Conservation (phyloP, 2,113 vertebrate genomes). For the Triplophysa dalaica region DNA sequence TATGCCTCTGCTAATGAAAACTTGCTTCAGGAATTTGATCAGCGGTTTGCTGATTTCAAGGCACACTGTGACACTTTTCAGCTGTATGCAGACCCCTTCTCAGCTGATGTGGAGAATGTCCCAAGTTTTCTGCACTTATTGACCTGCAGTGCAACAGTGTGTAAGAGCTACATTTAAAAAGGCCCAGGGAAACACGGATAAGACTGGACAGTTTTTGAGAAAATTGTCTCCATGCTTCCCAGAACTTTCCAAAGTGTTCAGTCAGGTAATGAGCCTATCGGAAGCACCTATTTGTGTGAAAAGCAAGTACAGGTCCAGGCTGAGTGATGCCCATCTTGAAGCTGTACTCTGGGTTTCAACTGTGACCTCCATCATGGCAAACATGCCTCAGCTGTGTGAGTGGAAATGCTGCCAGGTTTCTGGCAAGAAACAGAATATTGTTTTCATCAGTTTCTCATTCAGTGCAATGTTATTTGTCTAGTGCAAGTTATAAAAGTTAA, state of each 20-base stretch:
- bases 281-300: slow-evolving; percentile 38
- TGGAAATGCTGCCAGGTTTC: slow-evolving; percentile 29
- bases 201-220: slow-evolving; percentile 40
- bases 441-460: not conserved
- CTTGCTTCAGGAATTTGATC: slow-evolving; percentile 23
- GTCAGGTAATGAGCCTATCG: slow-evolving; percentile 29
- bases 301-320: slow-evolving; percentile 40
- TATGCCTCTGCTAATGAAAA: not conserved
- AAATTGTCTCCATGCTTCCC: slow-evolving; percentile 16
- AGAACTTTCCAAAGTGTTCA: slow-evolving; percentile 46
- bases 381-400: slow-evolving; percentile 37
- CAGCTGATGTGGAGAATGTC: slow-evolving; percentile 28
- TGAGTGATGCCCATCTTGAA: slow-evolving; percentile 37
- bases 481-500: too few relatives aligned
- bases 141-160: slow-evolving; percentile 34
- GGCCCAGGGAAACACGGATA: slow-evolving; percentile 34
- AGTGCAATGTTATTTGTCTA: not conserved
- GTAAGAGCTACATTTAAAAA: slow-evolving; percentile 39
- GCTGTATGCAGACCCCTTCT: slow-evolving; percentile 40
- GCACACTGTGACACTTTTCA: slow-evolving; percentile 35
- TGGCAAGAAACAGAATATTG: not conserved
- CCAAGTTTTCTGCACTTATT: slow-evolving; percentile 32
- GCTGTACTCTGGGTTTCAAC: slow-evolving; percentile 28
- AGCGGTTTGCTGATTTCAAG: slow-evolving; percentile 32
- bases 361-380: slow-evolving; percentile 31